Conservation (phyloP, 1,140 invertebrate genomes). For the Chlorops oryzae region DNA sequence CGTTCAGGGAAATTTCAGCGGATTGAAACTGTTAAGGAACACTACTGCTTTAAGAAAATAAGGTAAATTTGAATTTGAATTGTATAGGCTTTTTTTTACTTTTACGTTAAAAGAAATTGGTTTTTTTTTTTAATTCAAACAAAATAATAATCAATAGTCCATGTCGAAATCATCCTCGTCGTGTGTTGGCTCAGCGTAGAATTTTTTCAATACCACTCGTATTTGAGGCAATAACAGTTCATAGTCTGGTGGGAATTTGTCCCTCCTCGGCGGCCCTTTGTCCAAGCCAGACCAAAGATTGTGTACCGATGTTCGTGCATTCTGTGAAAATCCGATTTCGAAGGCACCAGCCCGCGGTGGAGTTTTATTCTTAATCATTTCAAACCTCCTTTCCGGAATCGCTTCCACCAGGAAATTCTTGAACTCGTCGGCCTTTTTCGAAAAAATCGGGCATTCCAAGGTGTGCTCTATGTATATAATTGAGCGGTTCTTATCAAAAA, state of each 20-base stretch:
- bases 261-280: constrained; percentile 31
- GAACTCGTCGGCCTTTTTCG: constrained; percentile 38
- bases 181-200: constrained; percentile 44
- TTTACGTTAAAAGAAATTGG: too few relatives aligned
- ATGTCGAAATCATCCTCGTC: too few relatives aligned
- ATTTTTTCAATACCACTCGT: constrained; percentile 31
- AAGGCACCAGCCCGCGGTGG: constrained; percentile 32
- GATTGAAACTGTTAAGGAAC: too few relatives aligned
- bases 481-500: constrained; percentile 34
- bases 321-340: constrained; percentile 33
- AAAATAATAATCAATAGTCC: too few relatives aligned
- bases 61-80: too few relatives aligned
- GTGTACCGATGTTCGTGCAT: constrained; percentile 38
- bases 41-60: too few relatives aligned
- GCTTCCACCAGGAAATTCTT: constrained; percentile 16
- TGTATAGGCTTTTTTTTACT: too few relatives aligned
- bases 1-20: too few relatives aligned
- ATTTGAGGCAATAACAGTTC: constrained; percentile 28
- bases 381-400: constrained; percentile 32
- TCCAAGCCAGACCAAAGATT: constrained; percentile 31
- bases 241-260: constrained; percentile 33
- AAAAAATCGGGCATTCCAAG: constrained; percentile 36
- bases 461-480: constrained; percentile 40
- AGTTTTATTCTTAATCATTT: constrained; percentile 30
- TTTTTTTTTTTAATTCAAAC: too few relatives aligned